A percentile compares a stretch with the other conserved stretches of the same genome.
phyloP scores from a whole-genome alignment of 2,113 vertebrate species.

The Cephalopholis sonnerati region DNA sequence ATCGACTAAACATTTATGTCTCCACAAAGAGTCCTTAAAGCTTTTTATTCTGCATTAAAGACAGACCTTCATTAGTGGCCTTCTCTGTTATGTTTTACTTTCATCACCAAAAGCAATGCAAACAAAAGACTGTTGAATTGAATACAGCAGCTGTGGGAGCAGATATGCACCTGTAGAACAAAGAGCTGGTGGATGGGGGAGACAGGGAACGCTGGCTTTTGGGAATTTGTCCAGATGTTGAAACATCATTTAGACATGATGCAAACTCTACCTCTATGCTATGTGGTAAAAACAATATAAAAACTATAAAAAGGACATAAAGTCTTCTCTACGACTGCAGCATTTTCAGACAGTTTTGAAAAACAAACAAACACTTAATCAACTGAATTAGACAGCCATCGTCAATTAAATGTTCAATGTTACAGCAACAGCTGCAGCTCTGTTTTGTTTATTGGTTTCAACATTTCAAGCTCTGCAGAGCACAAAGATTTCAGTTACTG shows the following conservation, averaged over 20 bases:
- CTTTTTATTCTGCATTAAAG: not conserved
- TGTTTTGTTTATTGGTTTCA: not conserved
- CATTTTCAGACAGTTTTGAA: not conserved
- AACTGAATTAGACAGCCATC: not conserved
- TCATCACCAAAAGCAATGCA: conserved; percentile 4
- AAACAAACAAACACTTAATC: no score
- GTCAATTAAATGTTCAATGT: not conserved
- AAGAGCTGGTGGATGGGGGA: conserved; percentile 5
- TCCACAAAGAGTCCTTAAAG: not conserved
- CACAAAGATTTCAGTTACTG: not conserved
- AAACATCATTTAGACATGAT: not conserved
- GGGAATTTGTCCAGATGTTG: conserved; percentile 15
- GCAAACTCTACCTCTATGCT: not conserved
- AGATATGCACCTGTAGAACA: conserved; percentile 45
- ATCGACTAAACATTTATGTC: not conserved
- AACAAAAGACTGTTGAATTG: conserved; percentile 6
- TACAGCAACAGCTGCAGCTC: not conserved
- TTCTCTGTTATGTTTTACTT: not conserved
- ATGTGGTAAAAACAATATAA: not conserved
- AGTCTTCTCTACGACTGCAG: not conserved
- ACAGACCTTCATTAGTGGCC: conserved; percentile 21
- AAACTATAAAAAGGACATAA: not conserved
- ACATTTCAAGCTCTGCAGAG: not conserved
- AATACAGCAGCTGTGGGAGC: conserved; percentile 22
- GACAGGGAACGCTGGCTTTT: not conserved